Conservation (phyloP, 2,888 invertebrate species). For the Drosophila macrothrix region DNA sequence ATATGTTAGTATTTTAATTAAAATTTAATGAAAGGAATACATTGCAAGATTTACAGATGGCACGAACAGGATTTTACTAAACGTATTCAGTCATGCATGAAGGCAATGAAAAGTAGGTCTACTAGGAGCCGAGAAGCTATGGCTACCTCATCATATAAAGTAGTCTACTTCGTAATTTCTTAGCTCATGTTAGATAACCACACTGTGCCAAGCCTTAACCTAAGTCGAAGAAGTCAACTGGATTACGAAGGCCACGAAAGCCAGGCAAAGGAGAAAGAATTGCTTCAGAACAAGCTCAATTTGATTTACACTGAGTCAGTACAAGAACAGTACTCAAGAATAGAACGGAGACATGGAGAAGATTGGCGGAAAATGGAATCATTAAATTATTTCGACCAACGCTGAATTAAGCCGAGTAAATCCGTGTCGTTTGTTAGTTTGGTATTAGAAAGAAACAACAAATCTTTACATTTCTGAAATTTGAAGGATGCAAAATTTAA, state of each 20-base stretch:
- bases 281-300: neutral
- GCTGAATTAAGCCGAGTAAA: neutral
- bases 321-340: neutral
- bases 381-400: neutral
- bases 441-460: neutral
- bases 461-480: neutral
- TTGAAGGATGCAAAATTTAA: neutral
- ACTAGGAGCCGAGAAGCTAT: neutral
- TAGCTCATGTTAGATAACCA: neutral
- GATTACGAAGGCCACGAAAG: neutral
- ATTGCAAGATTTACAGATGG: neutral
- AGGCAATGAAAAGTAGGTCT: neutral
- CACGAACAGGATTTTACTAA: neutral
- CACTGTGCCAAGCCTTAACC: neutral
- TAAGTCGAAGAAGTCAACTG: neutral
- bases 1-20: neutral
- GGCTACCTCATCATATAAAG: neutral
- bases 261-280: neutral
- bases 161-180: neutral
- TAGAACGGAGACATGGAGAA: neutral
- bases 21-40: neutral
- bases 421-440: neutral
- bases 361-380: neutral
- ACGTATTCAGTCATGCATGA: no score
- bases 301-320: neutral